Evolutionary conservation across 2,113 vertebrate species (phyloP), one percentile per base, ranked within the genome.

Genomic region (Indri indri): DNA sequence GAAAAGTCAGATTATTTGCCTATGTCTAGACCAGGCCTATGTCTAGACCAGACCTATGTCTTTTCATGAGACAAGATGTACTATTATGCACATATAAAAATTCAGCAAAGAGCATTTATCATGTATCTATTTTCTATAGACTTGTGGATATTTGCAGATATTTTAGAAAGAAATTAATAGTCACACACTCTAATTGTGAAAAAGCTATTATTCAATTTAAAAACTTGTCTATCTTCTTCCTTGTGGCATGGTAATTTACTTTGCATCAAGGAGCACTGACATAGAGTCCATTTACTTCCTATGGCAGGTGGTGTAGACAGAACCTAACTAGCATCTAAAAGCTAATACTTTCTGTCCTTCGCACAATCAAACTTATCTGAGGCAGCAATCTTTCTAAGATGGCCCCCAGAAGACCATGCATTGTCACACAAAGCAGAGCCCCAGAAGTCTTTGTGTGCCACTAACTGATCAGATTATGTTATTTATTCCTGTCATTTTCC

Each of bases 401-500:
- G 68, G 34, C 17, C 94, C 92, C 52, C 92, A 37, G 66, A 85
- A 85, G 77, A 92, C 23, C 6, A 95, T 37, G 79, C 14, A 79
- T 83, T 91, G 23, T 91, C 82, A 90, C 66, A 92, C 90, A 85
- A 85, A 95, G 32, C 86, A 87, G 32, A 94, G 54, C 1, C 63
- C 66, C 12, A 34, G 82, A 96, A 93, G 68, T 71, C 82, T 97
- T 88, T 81, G 22, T 87, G 37, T 96, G 88, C n/a, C 61, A 87
- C 77, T 82, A 83, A 83, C 73, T 86, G 63, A 96, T 96, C 88
- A 91, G 90, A 96, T 94, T 95, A 90, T 93, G 77, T 91, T 95
- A 96, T 96, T 96, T 97, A 97, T 96, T 93, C n/a, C 79, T 84
- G 88, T 94, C 45, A 80, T 89, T 97, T 97, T 85, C 94, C 32